Evolutionary conservation across 2,113 vertebrate genomes (phyloP).

Genomic region (Melanotaenia duboulayi): DNA sequence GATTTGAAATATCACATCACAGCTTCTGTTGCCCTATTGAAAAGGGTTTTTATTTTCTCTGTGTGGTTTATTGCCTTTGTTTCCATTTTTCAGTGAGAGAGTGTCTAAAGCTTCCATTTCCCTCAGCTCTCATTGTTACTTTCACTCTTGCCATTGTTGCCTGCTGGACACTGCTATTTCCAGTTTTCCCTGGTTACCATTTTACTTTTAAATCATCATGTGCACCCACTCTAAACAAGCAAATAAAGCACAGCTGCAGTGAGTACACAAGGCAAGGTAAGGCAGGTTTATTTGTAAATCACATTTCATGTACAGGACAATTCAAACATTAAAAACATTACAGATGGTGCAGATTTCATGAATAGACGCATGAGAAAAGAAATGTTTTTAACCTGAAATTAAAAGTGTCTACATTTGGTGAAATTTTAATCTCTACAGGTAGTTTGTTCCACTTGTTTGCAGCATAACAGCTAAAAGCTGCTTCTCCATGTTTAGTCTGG

Average conservation of each 20-base stretch:
- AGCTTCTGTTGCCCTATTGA: constrained; percentile 23
- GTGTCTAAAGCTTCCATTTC: constrained; percentile 16
- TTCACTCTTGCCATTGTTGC: constrained; percentile 51
- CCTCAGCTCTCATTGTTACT: constrained; percentile 37
- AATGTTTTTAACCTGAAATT: too few relatives aligned
- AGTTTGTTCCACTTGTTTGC: too few relatives aligned
- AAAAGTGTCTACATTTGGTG: too few relatives aligned
- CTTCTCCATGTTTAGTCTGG: too few relatives aligned
- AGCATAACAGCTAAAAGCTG: too few relatives aligned
- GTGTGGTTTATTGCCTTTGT: constrained; percentile 58
- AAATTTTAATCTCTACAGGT: too few relatives aligned
- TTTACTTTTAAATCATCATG: constrained; percentile 52
- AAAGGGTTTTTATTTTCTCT: constrained; percentile 32
- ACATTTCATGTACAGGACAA: too few relatives aligned
- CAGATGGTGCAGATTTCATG: too few relatives aligned
- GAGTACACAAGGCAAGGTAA: not conserved
- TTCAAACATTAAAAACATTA: too few relatives aligned
- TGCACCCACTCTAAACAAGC: constrained; percentile 36
- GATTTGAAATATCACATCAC: constrained; percentile 55
- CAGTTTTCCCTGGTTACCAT: constrained; percentile 68
- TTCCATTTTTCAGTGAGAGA: constrained; percentile 36
- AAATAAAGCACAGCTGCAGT: constrained; percentile 48
- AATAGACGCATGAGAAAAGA: too few relatives aligned
- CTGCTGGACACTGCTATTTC: constrained; percentile 40
- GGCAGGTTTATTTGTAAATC: too few relatives aligned